A percentile compares a stretch with the other conserved stretches of the same genome.
Conservation (phyloP, 1,140 invertebrate genomes). For the Lamellibrachia luymesi region DNA sequence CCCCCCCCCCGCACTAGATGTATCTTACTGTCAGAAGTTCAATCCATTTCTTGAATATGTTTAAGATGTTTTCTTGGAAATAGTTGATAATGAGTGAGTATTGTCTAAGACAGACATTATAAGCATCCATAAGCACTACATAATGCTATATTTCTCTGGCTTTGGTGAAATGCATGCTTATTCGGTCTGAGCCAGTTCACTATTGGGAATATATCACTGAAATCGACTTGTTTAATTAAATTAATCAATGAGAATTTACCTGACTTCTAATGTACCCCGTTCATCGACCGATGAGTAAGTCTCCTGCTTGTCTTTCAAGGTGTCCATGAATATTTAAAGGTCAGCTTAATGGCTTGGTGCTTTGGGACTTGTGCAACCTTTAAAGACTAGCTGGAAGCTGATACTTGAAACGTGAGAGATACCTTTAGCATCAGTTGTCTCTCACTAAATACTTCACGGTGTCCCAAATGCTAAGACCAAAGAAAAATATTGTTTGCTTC, state of each 20-base stretch:
- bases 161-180: neutral
- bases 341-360: neutral
- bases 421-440: neutral
- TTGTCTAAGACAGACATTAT: neutral
- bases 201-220: neutral
- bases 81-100: neutral
- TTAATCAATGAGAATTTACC: neutral
- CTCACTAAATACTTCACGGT: neutral
- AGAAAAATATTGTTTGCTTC: neutral
- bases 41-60: no score
- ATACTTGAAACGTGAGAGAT: neutral
- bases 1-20: neutral
- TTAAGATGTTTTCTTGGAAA: no score
- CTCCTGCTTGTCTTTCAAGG: neutral
- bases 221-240: neutral
- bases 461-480: neutral
- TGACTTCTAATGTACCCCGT: neutral
- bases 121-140: no score
- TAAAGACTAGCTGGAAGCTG: neutral
- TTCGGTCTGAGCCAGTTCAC: neutral
- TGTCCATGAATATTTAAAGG: neutral
- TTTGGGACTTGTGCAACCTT: neutral
- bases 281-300: neutral
- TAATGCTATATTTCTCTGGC: neutral
- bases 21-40: neutral